These are phyloP conservation scores for Apteryx owenii DNA, from an alignment of 2,113 vertebrate genomes.

Conservation along the genomic window DNA sequence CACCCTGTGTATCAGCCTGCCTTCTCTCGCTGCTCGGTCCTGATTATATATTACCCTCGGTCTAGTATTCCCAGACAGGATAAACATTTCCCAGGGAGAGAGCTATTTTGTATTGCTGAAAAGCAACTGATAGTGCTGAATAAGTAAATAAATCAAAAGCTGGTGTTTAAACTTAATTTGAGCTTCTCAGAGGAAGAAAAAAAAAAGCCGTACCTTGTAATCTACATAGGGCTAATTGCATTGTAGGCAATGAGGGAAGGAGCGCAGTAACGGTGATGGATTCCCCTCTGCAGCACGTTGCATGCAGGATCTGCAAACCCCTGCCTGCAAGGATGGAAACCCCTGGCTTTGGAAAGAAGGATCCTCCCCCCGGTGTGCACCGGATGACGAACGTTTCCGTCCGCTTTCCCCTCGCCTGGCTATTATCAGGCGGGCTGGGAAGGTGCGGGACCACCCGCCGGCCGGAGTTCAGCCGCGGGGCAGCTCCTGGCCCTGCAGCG, in stretches of 20 bases:
- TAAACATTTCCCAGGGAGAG: conserved; percentile 18
- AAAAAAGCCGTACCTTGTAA: not conserved
- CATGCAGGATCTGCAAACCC: not conserved
- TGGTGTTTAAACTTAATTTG: conserved; percentile 31
- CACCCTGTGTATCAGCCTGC: not conserved
- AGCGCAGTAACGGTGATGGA: rapidly evolving
- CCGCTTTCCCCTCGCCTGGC: not conserved
- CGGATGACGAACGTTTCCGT: rapidly evolving
- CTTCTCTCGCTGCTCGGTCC: conserved; percentile 10
- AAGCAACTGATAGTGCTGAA: conserved; percentile 14
- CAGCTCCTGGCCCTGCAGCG: not conserved
- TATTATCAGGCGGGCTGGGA: rapidly evolving
- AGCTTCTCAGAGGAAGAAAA: not conserved
- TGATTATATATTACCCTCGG: not conserved
- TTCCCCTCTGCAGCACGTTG: not conserved
- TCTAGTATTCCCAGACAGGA: conserved; percentile 8
- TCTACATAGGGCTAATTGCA: not conserved
- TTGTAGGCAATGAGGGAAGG: not conserved
- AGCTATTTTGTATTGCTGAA: not conserved
- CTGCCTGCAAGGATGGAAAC: rapidly evolving
- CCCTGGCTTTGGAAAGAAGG: not conserved
- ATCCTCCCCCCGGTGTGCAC: not conserved
- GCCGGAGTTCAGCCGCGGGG: rapidly evolving
- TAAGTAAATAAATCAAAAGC: conserved; percentile 42
- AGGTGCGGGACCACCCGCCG: not conserved